These are phyloP conservation scores for Chondrilla cf. caribensis DNA, from an alignment of 37 sponge, comb jelly and placozoan genomes.

Conservation along the genomic window DNA sequence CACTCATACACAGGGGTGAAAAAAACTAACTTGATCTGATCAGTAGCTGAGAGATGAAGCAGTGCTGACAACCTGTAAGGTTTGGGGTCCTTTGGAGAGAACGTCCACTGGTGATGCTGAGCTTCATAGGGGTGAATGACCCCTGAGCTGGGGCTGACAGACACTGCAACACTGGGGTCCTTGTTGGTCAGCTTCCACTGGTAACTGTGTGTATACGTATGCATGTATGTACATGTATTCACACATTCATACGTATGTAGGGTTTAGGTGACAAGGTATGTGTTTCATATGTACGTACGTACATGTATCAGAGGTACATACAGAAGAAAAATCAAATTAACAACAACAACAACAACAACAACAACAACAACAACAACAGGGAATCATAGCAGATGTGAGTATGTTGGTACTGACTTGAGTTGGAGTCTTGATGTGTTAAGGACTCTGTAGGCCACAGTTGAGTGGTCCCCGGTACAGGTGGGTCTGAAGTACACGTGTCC, in stretches of 20 bases:
- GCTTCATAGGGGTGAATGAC: neutral
- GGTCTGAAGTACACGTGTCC: constrained; percentile 78
- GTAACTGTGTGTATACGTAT: constrained; percentile 25
- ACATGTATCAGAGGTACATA: no score
- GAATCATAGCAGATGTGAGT: no score
- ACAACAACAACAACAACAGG: no score
- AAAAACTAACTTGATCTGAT: neutral
- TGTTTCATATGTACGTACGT: no score
- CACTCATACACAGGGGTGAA: neutral
- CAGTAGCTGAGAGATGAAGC: neutral
- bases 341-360: no score
- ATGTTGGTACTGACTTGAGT: constrained; percentile 46
- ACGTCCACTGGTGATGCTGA: constrained; percentile 57
- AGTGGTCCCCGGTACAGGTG: constrained; percentile 56
- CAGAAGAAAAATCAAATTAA: no score
- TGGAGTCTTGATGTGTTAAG: constrained; percentile 65
- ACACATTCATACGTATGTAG: no score
- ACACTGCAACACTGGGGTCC: neutral
- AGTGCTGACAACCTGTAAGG: constrained; percentile 24
- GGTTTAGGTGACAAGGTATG: no score
- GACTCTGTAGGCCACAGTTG: constrained; percentile 32
- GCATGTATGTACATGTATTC: neutral
- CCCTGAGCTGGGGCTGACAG: neutral
- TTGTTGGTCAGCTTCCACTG: constrained; percentile 38
- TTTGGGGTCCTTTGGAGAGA: constrained; percentile 38